Evolutionary conservation across 2,797 vertebrate species (phyloP).

Genomic region (Distichodus sexfasciatus): DNA sequence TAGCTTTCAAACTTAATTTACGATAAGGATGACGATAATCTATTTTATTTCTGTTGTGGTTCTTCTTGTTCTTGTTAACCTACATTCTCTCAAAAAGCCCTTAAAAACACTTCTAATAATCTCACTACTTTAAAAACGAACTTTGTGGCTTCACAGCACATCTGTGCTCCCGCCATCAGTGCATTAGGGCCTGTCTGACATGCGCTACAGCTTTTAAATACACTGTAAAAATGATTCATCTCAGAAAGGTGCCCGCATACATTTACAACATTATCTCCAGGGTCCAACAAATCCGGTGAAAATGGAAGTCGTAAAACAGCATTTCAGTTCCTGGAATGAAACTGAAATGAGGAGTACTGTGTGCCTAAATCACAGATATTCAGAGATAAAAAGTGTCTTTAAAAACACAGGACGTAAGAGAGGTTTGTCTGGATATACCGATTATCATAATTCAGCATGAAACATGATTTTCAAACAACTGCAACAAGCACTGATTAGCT

Average conservation of each 20-base stretch:
- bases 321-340: background rate
- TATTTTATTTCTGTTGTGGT: too few species aligned
- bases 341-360: background rate
- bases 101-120: background rate
- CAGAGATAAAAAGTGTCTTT: too few species aligned
- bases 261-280: background rate
- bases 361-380: too few species aligned
- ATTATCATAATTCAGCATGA: background rate
- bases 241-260: background rate
- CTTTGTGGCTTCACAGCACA: background rate
- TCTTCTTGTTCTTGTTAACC: too few species aligned
- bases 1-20: too few species aligned
- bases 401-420: background rate
- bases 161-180: background rate
- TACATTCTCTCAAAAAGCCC: background rate
- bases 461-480: background rate
- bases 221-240: conserved; percentile 12
- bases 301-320: background rate
- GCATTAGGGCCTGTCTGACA: conserved; percentile 6
- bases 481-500: background rate
- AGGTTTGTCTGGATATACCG: background rate
- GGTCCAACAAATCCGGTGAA: conserved; percentile 1
- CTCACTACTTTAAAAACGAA: background rate
- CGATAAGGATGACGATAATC: too few species aligned
- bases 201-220: conserved; percentile 11